Evolutionary conservation across 2,113 vertebrate species (phyloP).

Genomic region (Ailurus styani): DNA sequence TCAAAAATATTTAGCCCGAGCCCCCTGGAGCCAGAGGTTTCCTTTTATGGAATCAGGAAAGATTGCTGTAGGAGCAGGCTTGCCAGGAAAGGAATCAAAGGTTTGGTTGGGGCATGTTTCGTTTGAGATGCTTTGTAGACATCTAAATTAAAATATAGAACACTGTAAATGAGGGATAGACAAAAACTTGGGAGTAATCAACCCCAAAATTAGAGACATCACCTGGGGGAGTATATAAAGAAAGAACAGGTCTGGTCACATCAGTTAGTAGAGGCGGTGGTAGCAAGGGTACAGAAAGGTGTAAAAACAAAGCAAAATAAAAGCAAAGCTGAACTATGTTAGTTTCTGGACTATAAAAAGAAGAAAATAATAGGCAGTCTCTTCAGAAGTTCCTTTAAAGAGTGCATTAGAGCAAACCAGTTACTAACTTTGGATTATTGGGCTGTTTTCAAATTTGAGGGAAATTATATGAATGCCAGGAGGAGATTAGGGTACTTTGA

Average conservation of each 20-base stretch:
- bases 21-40: neutral
- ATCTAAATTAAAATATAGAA: neutral
- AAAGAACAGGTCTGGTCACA: neutral
- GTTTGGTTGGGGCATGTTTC: neutral
- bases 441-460: neutral
- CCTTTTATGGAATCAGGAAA: neutral
- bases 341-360: neutral
- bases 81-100: neutral
- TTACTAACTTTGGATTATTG: neutral
- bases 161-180: neutral
- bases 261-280: neutral
- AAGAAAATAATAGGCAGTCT: neutral
- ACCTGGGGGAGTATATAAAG: neutral
- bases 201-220: neutral
- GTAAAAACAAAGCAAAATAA: neutral
- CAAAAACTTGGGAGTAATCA: neutral
- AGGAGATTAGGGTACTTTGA: neutral
- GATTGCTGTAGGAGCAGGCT: neutral
- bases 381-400: neutral
- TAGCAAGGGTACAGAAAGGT: neutral
- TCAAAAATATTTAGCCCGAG: neutral
- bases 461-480: neutral
- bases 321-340: neutral
- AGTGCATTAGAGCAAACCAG: neutral
- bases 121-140: neutral